These are phyloP conservation scores for Anoncus sp. DNA, from an alignment of 2,888 invertebrate genomes.

Conservation along the genomic window DNA sequence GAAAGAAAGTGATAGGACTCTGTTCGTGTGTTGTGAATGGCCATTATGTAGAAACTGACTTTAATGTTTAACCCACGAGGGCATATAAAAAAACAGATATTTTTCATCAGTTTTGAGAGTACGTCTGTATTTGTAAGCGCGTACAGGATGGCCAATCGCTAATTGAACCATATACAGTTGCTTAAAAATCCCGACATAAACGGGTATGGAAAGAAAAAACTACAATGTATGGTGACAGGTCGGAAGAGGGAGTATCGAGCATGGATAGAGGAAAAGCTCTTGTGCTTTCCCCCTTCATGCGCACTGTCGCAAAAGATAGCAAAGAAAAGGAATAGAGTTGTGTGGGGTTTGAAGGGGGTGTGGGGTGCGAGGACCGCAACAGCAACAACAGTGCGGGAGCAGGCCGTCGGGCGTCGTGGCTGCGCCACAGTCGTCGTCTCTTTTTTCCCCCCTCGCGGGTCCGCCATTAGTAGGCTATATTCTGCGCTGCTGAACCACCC, in stretches of 20 bases:
- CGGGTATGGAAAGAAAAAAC: not conserved
- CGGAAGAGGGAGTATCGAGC: not conserved
- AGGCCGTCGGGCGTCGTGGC: conserved; percentile 69
- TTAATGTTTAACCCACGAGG: not conserved
- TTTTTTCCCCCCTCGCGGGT: conserved; percentile 24
- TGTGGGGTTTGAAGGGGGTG: conserved; percentile 45
- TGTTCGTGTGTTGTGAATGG: not conserved
- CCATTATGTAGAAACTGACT: not conserved
- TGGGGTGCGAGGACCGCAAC: conserved; percentile 60
- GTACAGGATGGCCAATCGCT: conserved; percentile 2
- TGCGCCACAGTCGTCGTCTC: conserved; percentile 72
- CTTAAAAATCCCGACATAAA: not conserved
- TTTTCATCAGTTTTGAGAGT: not conserved
- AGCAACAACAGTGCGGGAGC: conserved; percentile 66
- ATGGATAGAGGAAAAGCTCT: conserved; percentile 14
- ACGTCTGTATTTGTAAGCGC: not conserved
- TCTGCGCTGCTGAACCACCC: conserved; percentile 54
- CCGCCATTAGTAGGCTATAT: conserved; percentile 43
- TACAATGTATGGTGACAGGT: not conserved
- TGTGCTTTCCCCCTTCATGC: conserved; percentile 24
- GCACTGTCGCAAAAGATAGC: conserved; percentile 28
- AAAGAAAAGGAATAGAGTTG: not conserved
- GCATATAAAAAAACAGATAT: not conserved
- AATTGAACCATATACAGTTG: not conserved
- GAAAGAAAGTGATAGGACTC: not conserved